Evolutionary conservation across 1,140 invertebrate genomes (phyloP).

Genomic region (Mactra quadrangularis): DNA sequence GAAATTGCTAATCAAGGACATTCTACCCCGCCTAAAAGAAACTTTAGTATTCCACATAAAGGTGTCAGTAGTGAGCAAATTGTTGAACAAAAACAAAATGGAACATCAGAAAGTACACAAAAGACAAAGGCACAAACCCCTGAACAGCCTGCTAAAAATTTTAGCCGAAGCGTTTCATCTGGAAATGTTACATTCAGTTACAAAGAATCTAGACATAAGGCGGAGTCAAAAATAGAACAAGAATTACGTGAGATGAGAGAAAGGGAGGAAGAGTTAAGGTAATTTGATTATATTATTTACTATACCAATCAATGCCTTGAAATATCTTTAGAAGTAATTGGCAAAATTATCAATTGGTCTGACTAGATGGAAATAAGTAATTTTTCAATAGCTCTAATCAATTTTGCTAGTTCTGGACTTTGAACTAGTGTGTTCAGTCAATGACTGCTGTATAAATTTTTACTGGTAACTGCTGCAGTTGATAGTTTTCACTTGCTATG

Average conservation of each 20-base stretch:
- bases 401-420: too few relatives aligned
- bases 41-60: slow-evolving; percentile 74
- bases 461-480: too few relatives aligned
- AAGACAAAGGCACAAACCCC: slow-evolving; percentile 28
- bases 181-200: slow-evolving; percentile 78
- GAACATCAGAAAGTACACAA: slow-evolving; percentile 31
- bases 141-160: slow-evolving; percentile 44
- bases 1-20: slow-evolving; percentile 69
- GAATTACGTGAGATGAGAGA: slow-evolving; percentile 81
- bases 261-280: slow-evolving; percentile 80
- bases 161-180: slow-evolving; percentile 43
- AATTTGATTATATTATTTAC: slow-evolving; percentile 55
- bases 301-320: too few relatives aligned
- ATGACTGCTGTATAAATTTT: too few relatives aligned
- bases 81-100: slow-evolving; percentile 37
- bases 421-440: too few relatives aligned
- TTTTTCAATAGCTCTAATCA: too few relatives aligned
- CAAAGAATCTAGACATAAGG: slow-evolving; percentile 77
- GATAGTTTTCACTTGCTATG: too few relatives aligned
- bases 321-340: too few relatives aligned
- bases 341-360: too few relatives aligned
- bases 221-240: slow-evolving; percentile 80
- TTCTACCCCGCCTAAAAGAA: slow-evolving; percentile 72
- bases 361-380: too few relatives aligned
- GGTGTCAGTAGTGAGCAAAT: slow-evolving; percentile 38